Evolutionary conservation across 1,140 invertebrate genomes (phyloP).

Genomic region (Apis laboriosa): DNA sequence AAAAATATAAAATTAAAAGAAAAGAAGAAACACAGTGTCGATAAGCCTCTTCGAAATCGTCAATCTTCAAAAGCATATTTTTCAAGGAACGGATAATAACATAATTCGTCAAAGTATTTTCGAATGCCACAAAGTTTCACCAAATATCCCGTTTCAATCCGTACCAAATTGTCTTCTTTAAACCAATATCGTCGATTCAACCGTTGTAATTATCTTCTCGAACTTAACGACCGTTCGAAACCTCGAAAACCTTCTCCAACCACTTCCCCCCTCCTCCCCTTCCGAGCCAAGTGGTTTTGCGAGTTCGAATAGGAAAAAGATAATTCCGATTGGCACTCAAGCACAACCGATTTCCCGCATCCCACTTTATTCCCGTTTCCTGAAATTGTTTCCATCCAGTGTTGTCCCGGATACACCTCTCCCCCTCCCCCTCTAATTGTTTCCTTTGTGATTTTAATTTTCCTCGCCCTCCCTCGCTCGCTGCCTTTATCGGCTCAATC

Average conservation of each 20-base stretch:
- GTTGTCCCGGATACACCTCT: neutral
- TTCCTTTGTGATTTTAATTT: conserved; percentile 42
- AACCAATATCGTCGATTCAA: neutral
- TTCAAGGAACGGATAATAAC: too few relatives aligned
- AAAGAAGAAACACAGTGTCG: too few relatives aligned
- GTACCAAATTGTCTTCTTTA: neutral
- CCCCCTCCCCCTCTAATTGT: conserved; percentile 12
- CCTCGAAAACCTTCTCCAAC: neutral
- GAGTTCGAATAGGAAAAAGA: neutral
- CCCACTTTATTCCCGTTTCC: neutral
- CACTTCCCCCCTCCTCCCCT: too few relatives aligned
- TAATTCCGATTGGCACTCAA: conserved; percentile 1
- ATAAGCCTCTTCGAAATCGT: too few relatives aligned
- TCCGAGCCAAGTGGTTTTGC: neutral
- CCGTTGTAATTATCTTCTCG: neutral
- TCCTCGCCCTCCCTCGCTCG: neutral
- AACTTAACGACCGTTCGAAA: neutral
- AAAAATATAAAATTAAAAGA: too few relatives aligned
- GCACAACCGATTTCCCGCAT: conserved; percentile 8
- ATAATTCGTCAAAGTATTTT: neutral
- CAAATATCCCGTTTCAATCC: neutral
- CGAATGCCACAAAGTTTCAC: neutral
- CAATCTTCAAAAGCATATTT: too few relatives aligned
- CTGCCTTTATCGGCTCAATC: conserved; percentile 2
- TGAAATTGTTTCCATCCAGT: conserved; percentile 17